Evolutionary conservation across 2,797 vertebrate genomes (phyloP).

Genomic region (Lindbergichthys nudifrons): DNA sequence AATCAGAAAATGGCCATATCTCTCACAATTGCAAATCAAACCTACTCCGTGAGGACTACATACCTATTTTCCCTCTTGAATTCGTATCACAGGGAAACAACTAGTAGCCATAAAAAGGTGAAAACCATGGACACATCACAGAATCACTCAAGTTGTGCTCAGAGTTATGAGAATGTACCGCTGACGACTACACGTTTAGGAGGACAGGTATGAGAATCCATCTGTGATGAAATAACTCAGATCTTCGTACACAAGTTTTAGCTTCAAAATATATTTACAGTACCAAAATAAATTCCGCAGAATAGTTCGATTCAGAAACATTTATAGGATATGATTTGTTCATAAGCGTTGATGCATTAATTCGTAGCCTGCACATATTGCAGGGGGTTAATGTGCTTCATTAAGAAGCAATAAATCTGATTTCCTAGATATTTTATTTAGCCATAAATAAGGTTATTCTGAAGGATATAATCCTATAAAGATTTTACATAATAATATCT

Average conservation of each 20-base stretch:
- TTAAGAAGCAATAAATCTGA: neutral
- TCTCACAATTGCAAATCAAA: neutral
- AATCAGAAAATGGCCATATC: neutral
- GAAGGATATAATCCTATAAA: neutral
- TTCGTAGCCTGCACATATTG: neutral
- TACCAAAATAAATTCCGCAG: neutral
- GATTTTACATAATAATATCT: too few relatives aligned
- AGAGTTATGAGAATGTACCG: neutral
- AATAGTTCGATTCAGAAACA: neutral
- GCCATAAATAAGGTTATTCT: too few relatives aligned
- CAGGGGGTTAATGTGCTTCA: neutral
- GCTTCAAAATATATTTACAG: neutral
- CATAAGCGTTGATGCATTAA: neutral
- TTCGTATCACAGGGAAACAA: neutral
- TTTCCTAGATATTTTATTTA: too few relatives aligned
- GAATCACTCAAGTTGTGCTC: neutral
- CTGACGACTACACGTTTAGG: neutral
- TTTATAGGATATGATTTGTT: neutral
- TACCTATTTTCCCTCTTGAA: neutral
- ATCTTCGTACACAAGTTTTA: neutral
- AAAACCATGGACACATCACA: neutral
- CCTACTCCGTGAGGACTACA: neutral
- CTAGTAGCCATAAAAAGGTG: neutral
- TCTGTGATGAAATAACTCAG: neutral
- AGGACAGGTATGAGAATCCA: neutral